These are phyloP conservation scores for Erpornis zantholeuca DNA, from an alignment of 2,113 vertebrate genomes.

Conservation along the genomic window DNA sequence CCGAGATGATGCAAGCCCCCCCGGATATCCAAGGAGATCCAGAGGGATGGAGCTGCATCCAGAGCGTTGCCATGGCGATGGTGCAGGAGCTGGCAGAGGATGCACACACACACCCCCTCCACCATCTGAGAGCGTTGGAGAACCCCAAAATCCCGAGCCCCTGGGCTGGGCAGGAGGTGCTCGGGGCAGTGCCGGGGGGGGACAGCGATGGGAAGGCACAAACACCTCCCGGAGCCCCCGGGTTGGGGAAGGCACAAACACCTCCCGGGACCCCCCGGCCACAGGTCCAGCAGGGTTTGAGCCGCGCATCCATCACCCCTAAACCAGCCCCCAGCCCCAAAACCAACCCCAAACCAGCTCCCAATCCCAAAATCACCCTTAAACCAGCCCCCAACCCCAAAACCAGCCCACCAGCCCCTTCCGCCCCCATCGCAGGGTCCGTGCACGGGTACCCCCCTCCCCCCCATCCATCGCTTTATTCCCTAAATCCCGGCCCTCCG, in stretches of 20 bases:
- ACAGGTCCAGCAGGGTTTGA: neutral
- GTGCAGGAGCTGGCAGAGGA: neutral
- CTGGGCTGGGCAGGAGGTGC: neutral
- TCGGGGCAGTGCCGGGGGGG: neutral
- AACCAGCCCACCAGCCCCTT: too few relatives aligned
- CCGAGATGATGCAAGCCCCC: neutral
- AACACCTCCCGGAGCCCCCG: neutral
- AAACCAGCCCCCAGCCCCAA: neutral
- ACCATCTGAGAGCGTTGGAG: neutral
- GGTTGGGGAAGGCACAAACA: neutral
- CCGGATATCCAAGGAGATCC: neutral
- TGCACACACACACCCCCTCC: neutral
- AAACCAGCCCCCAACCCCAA: neutral
- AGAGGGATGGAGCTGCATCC: neutral
- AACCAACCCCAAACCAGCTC: neutral
- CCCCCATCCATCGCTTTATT: neutral
- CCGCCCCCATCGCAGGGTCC: neutral
- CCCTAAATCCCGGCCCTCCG: neutral
- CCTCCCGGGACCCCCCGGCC: rapidly evolving
- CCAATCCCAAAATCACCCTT: rapidly evolving
- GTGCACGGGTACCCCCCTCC: neutral
- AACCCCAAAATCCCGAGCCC: neutral
- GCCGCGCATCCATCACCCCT: neutral
- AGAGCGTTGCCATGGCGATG: neutral
- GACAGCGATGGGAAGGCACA: neutral